Conservation (phyloP, 1,140 invertebrate genomes). For the Trialeurodes vaporariorum region DNA sequence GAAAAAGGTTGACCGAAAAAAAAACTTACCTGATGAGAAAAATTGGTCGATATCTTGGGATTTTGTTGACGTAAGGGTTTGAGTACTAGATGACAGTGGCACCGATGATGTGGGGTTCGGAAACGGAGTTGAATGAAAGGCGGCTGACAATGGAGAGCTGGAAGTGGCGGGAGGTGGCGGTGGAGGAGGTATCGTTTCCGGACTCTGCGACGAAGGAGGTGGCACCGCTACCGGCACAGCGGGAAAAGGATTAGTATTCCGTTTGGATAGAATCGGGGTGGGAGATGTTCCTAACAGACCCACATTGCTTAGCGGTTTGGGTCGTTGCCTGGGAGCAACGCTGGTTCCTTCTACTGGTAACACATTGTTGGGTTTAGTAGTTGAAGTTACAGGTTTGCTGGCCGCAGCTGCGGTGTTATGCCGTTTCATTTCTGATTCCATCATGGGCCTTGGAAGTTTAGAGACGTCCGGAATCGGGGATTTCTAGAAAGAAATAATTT, state of each 20-base stretch:
- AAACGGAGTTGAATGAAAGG: constrained; percentile 3
- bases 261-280: constrained; percentile 13
- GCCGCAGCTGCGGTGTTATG: constrained; percentile 43
- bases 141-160: background rate
- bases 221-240: background rate
- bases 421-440: constrained; percentile 47
- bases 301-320: constrained; percentile 48
- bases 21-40: background rate
- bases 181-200: background rate
- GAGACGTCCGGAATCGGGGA: constrained; percentile 48
- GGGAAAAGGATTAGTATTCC: constrained; percentile 13
- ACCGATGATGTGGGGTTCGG: background rate
- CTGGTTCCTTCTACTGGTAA: constrained; percentile 54
- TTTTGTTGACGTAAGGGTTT: background rate
- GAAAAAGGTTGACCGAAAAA: too few species aligned
- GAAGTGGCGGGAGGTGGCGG: constrained; percentile 12
- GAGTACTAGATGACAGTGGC: constrained; percentile 14
- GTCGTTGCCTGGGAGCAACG: constrained; percentile 71
- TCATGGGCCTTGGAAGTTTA: constrained; percentile 46
- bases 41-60: background rate
- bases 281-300: constrained; percentile 13
- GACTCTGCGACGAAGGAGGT: background rate
- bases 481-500: constrained; percentile 42
- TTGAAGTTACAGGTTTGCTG: constrained; percentile 34
- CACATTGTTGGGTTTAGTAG: constrained; percentile 27